Conservation (phyloP, 2,113 vertebrate genomes). For the Casuarius casuarius region DNA sequence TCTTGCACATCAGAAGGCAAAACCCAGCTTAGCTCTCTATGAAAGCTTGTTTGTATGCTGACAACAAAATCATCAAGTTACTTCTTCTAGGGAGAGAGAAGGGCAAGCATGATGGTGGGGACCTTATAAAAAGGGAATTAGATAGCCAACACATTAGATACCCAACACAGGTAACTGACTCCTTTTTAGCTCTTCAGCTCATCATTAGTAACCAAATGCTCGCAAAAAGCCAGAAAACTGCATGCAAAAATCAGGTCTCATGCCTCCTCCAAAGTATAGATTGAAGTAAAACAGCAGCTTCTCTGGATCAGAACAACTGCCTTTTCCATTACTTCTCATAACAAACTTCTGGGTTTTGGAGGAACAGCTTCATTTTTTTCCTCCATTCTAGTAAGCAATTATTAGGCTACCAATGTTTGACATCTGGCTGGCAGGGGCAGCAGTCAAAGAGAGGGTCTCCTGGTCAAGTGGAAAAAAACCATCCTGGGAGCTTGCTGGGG, state of each 20-base stretch:
- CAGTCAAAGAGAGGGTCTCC: background rate
- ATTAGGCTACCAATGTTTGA: background rate
- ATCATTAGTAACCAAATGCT: background rate
- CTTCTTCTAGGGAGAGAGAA: background rate
- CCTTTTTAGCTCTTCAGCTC: background rate
- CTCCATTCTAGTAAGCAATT: background rate
- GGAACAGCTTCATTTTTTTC: background rate
- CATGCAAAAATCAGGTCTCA: background rate
- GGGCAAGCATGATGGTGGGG: fast-evolving
- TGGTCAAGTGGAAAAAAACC: background rate
- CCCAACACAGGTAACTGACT: background rate
- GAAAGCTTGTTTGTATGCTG: background rate
- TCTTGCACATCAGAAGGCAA: background rate
- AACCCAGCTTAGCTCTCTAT: background rate
- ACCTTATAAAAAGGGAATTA: background rate
- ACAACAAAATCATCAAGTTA: background rate
- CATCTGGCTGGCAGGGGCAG: background rate
- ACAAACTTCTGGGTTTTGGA: background rate
- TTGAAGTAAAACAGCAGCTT: background rate
- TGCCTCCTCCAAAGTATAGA: background rate
- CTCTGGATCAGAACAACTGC: background rate
- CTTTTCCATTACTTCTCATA: background rate
- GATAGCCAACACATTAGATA: too few relatives aligned
- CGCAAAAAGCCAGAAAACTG: background rate
- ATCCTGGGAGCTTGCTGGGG: background rate